Evolutionary conservation across 1,140 invertebrate species (phyloP).

Genomic region (Lepidotrigona ventralis): DNA sequence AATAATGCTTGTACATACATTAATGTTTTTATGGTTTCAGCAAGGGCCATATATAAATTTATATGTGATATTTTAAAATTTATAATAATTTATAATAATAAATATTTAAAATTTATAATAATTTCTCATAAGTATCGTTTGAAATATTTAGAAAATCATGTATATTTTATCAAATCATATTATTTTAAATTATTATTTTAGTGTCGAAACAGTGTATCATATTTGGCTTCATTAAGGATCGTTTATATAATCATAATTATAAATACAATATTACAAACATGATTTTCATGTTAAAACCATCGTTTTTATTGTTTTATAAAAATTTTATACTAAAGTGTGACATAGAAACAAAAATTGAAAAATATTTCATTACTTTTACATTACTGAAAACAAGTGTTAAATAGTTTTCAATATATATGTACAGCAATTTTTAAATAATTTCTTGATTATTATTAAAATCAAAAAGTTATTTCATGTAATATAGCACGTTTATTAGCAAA

Average conservation of each 20-base stretch:
- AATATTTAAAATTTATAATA: background rate
- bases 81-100: background rate
- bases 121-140: too few relatives aligned
- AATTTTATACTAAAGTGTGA: background rate
- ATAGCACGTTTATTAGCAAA: background rate
- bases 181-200: background rate
- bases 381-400: background rate
- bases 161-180: too few relatives aligned
- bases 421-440: background rate
- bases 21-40: slow-evolving; percentile 21
- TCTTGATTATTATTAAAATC: background rate
- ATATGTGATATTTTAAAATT: background rate
- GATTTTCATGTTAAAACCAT: background rate
- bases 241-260: too few relatives aligned
- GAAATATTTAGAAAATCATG: too few relatives aligned
- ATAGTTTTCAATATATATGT: too few relatives aligned
- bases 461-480: background rate
- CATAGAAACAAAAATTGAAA: background rate
- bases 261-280: too few relatives aligned
- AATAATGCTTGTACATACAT: background rate
- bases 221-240: too few relatives aligned
- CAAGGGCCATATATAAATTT: background rate
- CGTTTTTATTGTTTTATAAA: background rate
- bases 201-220: background rate
- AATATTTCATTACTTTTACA: too few relatives aligned